Percentiles rank a stretch among this genome's conserved stretches.
Evolutionary conservation across 1,140 invertebrate genomes (phyloP).

Genomic region (Sitobion miscanthi): DNA sequence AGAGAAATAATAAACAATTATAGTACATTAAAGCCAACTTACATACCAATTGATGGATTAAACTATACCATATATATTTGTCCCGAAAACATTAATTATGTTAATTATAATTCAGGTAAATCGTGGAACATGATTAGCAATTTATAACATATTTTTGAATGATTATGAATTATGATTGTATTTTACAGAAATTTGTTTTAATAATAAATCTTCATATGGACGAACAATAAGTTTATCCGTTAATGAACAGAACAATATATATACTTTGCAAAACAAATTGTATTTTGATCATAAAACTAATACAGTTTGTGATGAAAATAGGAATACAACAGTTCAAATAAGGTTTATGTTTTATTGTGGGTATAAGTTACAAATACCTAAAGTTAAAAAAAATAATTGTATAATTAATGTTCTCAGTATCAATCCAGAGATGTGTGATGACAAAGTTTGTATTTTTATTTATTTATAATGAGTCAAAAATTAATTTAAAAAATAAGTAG

Average conservation of each 20-base stretch:
- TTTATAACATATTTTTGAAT: neutral
- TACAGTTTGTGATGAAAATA: neutral
- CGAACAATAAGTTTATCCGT: neutral
- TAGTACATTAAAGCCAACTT: neutral
- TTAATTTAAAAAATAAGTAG: neutral
- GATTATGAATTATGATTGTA: neutral
- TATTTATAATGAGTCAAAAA: neutral
- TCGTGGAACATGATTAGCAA: neutral
- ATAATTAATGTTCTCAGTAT: neutral
- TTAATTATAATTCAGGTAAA: neutral
- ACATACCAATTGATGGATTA: neutral
- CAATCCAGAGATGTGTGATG: slow-evolving; percentile 29
- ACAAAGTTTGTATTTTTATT: slow-evolving; percentile 45
- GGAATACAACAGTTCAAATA: neutral
- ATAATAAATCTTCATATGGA: too few species aligned
- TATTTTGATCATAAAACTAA: neutral
- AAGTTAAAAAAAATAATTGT: neutral
- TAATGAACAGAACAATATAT: neutral
- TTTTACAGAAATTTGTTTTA: neutral
- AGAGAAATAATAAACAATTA: neutral
- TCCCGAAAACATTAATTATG: neutral
- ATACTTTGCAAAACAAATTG: neutral
- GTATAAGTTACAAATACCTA: neutral
- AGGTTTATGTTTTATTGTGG: slow-evolving; percentile 34
- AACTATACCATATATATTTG: slow-evolving; percentile 8